Evolutionary conservation across 2,113 vertebrate genomes (phyloP).

Genomic region (Lipotes vexillifer): DNA sequence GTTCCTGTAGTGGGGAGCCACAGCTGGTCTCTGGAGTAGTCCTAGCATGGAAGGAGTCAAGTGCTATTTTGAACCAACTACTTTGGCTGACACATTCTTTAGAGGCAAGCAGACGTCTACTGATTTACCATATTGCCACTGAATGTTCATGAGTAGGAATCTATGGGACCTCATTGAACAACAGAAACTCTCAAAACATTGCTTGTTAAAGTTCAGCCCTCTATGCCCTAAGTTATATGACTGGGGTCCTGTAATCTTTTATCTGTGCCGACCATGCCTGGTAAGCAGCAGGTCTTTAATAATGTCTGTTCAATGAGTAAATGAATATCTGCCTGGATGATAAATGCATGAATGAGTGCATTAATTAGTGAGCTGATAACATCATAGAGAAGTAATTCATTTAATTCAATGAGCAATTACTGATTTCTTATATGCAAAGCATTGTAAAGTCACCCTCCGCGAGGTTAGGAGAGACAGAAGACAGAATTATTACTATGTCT

Average conservation of each 20-base stretch:
- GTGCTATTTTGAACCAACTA: neutral
- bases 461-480: neutral
- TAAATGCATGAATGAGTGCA: too few relatives aligned
- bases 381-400: neutral
- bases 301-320: neutral
- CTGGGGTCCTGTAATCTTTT: rapidly evolving
- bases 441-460: neutral
- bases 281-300: neutral
- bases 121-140: too few relatives aligned
- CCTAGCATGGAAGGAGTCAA: neutral
- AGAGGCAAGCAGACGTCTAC: neutral
- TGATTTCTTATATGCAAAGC: neutral
- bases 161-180: neutral
- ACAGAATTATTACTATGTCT: neutral
- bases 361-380: rapidly evolving
- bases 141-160: neutral
- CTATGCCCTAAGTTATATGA: rapidly evolving
- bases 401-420: neutral
- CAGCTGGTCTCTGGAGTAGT: neutral
- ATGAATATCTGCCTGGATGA: neutral
- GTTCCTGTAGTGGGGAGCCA: rapidly evolving
- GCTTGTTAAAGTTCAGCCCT: neutral
- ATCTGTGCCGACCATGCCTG: neutral
- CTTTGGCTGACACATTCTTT: neutral
- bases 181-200: neutral